phyloP scores from a whole-genome alignment of 2,113 vertebrate genomes.

The Andinoacara biseriatus region DNA sequence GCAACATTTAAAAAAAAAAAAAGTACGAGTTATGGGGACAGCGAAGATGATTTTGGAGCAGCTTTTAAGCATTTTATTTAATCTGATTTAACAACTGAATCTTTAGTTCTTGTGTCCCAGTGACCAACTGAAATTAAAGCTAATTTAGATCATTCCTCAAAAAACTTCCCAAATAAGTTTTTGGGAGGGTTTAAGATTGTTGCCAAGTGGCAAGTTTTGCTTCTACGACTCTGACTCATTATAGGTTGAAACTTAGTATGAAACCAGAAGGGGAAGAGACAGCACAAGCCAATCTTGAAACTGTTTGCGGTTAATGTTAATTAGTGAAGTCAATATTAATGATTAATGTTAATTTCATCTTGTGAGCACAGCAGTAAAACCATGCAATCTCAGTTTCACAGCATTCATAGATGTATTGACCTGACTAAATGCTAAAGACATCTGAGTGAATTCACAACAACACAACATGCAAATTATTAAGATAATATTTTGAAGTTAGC shows the following conservation, averaged over 20 bases:
- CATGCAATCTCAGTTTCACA: neutral
- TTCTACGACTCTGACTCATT: neutral
- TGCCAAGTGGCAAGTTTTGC: too few species aligned
- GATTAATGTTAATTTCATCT: neutral
- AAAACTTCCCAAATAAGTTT: neutral
- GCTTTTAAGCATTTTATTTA: neutral
- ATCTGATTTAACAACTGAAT: neutral
- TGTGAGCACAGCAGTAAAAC: neutral
- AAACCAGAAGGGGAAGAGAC: neutral
- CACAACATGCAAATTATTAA: neutral
- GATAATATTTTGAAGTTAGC: neutral
- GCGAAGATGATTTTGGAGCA: neutral
- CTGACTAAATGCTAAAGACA: neutral
- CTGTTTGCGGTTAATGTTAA: neutral
- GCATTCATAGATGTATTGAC: neutral
- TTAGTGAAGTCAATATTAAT: neutral
- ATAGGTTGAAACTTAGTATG: neutral
- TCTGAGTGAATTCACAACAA: neutral
- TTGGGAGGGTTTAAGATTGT: neutral
- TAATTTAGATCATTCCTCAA: neutral
- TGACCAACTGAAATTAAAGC: neutral
- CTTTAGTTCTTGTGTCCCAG: neutral
- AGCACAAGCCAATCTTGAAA: neutral
- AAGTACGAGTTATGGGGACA: neutral
- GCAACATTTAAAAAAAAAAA: neutral